Evolutionary conservation across 1,140 invertebrate species (phyloP), one percentile per base, ranked within the genome.

Genomic region (Drosophila ficusphila): DNA sequence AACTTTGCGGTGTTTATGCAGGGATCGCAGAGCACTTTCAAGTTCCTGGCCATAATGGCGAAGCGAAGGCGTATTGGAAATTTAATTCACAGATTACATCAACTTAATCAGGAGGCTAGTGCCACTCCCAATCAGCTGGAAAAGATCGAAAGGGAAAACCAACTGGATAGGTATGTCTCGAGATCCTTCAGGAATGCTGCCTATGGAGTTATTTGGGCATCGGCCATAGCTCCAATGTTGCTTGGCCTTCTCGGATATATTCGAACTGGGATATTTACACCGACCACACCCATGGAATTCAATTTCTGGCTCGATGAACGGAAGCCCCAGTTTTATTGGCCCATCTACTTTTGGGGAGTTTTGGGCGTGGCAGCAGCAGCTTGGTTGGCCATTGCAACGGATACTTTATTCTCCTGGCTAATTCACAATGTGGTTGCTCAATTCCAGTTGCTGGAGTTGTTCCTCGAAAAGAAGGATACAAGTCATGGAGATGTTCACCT

Each of bases 371-470:
- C 48, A 14, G 49, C 58, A 0, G 75, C 52, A 0, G 74, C 49
- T 11, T 67, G 48, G 27, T 14, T 60, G 4, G 54, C 68, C 14
- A 46, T 81, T 0, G 58, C 60, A 3, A 61, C 52, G 9, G 79
- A 83, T 1, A 74, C 78, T 0, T 31, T 81, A 9, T 83, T 77
- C 58, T 70, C 58, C 29, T 83, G 79, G 79, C 49, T 83, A 4
- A 14, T 67, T 6, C 69, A 72, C 47, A 82, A 82, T 3, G 62
- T 82, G 14, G 65, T 71, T 7, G 58, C 51, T 0, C 79, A 76
- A 33, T 85, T 82, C 12, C 51, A 57, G 36, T 12, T 78, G n/a
- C 53, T 78, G 1, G 41, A 57, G 9, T 4, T 68, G n/a, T 29
- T 19, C 0, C 12, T 36, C 0, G 25, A 27, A 6, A 14, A 38